A percentile compares a stretch with the other conserved stretches of the same genome.
Evolutionary conservation across 2,113 vertebrate species (phyloP).

Genomic region (Cyanocitta stelleri): DNA sequence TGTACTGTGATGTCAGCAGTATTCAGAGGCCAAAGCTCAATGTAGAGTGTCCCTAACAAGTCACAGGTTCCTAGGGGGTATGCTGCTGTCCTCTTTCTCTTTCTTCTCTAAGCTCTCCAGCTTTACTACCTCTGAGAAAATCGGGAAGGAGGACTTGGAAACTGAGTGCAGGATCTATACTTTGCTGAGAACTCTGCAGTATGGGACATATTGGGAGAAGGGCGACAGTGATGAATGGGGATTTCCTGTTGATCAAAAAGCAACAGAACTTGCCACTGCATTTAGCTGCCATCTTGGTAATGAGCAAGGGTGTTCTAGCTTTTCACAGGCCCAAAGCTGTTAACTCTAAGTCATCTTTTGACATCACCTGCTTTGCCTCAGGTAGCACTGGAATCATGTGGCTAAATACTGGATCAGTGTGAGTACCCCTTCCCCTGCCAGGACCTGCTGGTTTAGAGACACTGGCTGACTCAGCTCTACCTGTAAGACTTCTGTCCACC

Average conservation of each 20-base stretch:
- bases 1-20: not conserved
- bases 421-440: not conserved
- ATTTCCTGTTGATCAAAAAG: not conserved
- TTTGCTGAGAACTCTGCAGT: not conserved
- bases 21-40: not conserved
- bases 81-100: not conserved
- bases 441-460: not conserved
- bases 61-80: fast-evolving
- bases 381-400: not conserved
- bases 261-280: not conserved
- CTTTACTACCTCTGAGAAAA: not conserved
- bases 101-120: not conserved
- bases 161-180: not conserved
- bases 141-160: not conserved
- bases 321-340: not conserved
- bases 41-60: not conserved
- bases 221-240: not conserved
- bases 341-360: not conserved
- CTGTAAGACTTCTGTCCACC: not conserved
- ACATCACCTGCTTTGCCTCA: not conserved
- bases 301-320: not conserved
- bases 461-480: not conserved
- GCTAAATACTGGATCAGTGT: not conserved
- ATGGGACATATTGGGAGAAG: not conserved
- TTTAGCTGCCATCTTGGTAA: not conserved